Base-by-base conservation (phyloP, 2,113 vertebrate genomes). In the Sceloporus undulatus region DNA sequence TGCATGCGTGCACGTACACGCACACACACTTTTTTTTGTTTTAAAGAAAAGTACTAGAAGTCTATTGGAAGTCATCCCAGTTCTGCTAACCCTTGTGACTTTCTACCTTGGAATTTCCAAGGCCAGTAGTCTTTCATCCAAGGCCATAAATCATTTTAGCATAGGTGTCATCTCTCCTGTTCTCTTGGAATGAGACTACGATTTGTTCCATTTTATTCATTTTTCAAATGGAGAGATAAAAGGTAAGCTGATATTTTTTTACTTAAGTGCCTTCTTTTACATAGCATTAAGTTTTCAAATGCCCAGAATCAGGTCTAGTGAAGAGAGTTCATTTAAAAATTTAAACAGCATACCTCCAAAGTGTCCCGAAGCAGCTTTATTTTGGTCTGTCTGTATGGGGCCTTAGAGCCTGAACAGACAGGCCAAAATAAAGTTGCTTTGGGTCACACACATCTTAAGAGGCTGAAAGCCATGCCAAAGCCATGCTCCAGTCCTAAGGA, bases 101-200 rank as follows among this genome's bases (percentile, higher is more conserved):
- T 81, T 85, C 3, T 3, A 2, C 40, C 80, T 84, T 80, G 87
- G 59, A 90, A 91, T 66, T 82, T 10, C 14, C 59, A 18, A 59
- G 21, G 1, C 34, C 25, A 79, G 19, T 87, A 90, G 75, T 79
- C 27, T 91, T 66, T 52, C 84, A 11, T 40, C 38, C 88, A 19
- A 59, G 38, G 34, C 38, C 1, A 13, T 70, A 87, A 85, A 88
- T 91, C 65, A 68, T 29, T 73, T 29, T 88, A 89, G 79, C 16
- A 7, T 40, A 38, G 83, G n/a, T 79, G 11, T 71, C 25, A n/a
- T 65, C 19, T 54, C 71, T n/a, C 3, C 54, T 90, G 11, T 87
- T 11, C 9, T 81, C 91, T 80, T 48, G 70, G 65, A 10, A 75
- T 59, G 70, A 59, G 71, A 75, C 73, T 87, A 81, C 81, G 54